Conservation (phyloP, 2,888 invertebrate genomes). For the Polia nebulosa region DNA sequence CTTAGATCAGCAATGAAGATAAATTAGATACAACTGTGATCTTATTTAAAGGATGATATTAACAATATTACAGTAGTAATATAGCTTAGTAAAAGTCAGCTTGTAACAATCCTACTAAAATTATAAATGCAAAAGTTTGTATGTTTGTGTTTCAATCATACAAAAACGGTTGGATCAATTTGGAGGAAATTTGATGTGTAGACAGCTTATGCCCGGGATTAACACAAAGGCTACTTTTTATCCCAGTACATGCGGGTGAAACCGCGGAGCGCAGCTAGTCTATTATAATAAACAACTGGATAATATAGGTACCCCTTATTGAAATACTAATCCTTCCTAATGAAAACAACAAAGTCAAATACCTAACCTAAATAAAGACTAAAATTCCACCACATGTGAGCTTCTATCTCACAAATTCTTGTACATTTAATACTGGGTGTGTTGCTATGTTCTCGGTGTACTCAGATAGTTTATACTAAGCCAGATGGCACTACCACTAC, state of each 20-base stretch:
- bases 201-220: too few relatives aligned
- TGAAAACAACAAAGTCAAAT: slow-evolving; percentile 37
- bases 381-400: slow-evolving; percentile 41
- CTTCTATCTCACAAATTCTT: slow-evolving; percentile 51
- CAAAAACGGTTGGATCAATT: too few relatives aligned
- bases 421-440: slow-evolving; percentile 47
- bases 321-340: slow-evolving; percentile 5
- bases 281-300: not conserved
- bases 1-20: too few relatives aligned
- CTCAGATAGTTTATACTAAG: slow-evolving; percentile 51
- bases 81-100: too few relatives aligned
- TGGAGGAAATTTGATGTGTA: too few relatives aligned
- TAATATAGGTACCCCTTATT: not conserved
- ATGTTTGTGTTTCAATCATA: too few relatives aligned
- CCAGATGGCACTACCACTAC: slow-evolving; percentile 52
- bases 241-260: not conserved
- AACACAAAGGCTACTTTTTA: too few relatives aligned
- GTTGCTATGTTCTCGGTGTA: slow-evolving; percentile 9
- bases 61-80: too few relatives aligned
- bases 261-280: not conserved
- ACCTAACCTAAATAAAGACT: slow-evolving; percentile 35
- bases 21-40: too few relatives aligned
- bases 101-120: too few relatives aligned
- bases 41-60: too few relatives aligned
- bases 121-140: too few relatives aligned